Percentiles rank a stretch among this genome's conserved stretches.
Conservation (phyloP, 2,113 vertebrate genomes). For the Vidua chalybeata region DNA sequence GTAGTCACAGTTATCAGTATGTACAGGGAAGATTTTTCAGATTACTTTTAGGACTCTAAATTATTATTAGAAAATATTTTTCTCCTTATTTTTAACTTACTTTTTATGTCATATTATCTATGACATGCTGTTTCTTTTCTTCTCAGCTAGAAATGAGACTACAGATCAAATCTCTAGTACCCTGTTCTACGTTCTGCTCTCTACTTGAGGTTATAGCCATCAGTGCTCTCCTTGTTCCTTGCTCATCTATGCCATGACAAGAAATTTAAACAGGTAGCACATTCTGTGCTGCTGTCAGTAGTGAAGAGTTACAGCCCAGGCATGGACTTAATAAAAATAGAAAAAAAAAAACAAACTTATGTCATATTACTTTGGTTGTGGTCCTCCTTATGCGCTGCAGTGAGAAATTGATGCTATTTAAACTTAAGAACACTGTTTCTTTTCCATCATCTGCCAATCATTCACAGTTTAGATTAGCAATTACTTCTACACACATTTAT, state of each 20-base stretch:
- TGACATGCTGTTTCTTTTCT: neutral
- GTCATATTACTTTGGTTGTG: neutral
- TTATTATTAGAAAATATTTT: neutral
- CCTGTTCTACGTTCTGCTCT: neutral
- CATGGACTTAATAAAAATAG: neutral
- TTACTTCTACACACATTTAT: neutral
- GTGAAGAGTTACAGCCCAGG: neutral
- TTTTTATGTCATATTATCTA: neutral
- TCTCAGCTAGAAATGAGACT: neutral
- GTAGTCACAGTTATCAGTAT: neutral
- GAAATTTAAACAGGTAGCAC: neutral
- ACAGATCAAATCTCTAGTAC: neutral
- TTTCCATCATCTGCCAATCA: neutral
- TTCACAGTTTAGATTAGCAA: neutral
- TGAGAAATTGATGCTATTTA: neutral
- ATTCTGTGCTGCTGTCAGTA: neutral
- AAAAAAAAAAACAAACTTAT: neutral
- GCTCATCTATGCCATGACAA: neutral
- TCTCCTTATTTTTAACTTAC: neutral
- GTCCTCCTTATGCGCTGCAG: neutral
- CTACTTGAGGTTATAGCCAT: neutral
- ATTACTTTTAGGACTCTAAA: neutral
- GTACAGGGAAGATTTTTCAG: neutral
- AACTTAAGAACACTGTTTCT: neutral
- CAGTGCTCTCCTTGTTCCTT: neutral